These are phyloP conservation scores for Hanleya hanleyi DNA, from an alignment of 2,888 invertebrate species.

Conservation along the genomic window DNA sequence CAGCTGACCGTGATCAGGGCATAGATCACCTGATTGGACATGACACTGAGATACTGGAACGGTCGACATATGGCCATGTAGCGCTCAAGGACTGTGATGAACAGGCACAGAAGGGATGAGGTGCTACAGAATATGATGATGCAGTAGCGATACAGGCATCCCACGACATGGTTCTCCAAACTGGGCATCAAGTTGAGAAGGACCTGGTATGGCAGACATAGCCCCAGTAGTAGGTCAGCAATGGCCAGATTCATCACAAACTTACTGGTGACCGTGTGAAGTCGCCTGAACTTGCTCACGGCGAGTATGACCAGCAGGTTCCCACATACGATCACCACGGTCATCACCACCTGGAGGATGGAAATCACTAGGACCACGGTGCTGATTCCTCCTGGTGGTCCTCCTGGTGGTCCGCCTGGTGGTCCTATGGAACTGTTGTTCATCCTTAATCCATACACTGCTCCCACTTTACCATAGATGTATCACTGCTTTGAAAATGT, in stretches of 20 bases:
- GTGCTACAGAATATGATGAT: constrained; percentile 41
- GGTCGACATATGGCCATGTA: constrained; percentile 45
- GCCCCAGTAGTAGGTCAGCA: constrained; percentile 48
- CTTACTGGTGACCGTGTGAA: constrained; percentile 48
- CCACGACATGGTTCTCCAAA: constrained; percentile 30
- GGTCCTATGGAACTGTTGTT: no score
- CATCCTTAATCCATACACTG: no score
- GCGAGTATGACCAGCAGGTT: constrained; percentile 46
- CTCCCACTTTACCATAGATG: no score
- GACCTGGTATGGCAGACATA: constrained; percentile 45
- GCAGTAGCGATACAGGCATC: constrained; percentile 44
- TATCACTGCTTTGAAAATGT: no score
- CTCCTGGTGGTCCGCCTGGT: no score
- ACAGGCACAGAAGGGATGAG: constrained; percentile 42
- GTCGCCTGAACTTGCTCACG: constrained; percentile 33
- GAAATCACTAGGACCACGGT: no score
- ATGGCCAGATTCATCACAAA: constrained; percentile 51
- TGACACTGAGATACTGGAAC: constrained; percentile 43
- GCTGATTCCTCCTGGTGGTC: no score
- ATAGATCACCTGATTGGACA: constrained; percentile 65
- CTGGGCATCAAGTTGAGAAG: constrained; percentile 41
- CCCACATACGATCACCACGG: constrained; percentile 40
- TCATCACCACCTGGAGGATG: no score
- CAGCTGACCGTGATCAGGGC: constrained; percentile 36
- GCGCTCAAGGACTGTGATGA: constrained; percentile 44